Conservation (phyloP, 2,797 vertebrate genomes). For the Otolemur crassicaudatus region DNA sequence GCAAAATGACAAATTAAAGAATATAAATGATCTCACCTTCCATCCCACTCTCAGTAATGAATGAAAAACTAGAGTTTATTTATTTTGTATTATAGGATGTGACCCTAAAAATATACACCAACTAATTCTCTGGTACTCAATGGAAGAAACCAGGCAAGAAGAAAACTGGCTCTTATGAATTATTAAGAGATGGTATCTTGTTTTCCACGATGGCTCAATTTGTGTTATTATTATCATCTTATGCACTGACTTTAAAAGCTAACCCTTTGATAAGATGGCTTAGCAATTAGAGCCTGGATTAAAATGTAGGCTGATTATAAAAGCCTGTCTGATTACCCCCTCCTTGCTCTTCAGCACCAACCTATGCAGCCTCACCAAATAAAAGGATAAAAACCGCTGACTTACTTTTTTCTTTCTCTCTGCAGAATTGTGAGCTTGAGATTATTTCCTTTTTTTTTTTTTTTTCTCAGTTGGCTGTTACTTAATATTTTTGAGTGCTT, state of each 20-base stretch:
- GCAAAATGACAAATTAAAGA: conserved; percentile 31
- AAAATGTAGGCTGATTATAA: not conserved
- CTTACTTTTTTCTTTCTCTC: not conserved
- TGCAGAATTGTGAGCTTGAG: not conserved
- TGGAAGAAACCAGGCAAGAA: conserved; percentile 4
- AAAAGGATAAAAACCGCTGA: not conserved
- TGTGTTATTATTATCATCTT: not conserved
- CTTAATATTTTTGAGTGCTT: conserved; percentile 45
- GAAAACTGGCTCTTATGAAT: not conserved
- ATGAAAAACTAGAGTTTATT: not conserved
- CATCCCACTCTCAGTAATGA: not conserved
- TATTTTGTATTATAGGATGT: not conserved
- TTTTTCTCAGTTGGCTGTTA: not conserved
- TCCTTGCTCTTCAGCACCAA: not conserved
- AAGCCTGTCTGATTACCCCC: conserved; percentile 31
- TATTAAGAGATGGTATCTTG: not conserved
- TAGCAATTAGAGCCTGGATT: not conserved
- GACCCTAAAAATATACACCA: not conserved
- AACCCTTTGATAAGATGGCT: not conserved
- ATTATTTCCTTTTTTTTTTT: not conserved
- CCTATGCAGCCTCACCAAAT: not conserved
- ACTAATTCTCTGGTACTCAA: not conserved
- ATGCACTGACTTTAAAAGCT: not conserved
- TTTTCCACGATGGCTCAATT: conserved; percentile 1
- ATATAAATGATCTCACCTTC: not conserved